Conservation (phyloP, 2,888 invertebrate species). For the Baronia brevicornis region DNA sequence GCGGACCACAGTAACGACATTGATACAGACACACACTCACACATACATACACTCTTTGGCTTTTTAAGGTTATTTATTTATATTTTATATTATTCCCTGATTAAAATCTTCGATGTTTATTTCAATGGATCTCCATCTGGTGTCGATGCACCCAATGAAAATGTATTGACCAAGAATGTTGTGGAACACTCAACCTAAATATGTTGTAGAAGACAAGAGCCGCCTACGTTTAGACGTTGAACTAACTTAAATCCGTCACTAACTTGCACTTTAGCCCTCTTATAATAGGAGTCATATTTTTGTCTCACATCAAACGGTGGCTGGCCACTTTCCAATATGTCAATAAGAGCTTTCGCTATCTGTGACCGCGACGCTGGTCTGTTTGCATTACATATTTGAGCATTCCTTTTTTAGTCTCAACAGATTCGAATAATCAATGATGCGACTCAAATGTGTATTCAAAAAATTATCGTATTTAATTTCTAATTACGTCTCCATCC, state of each 20-base stretch:
- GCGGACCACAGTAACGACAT: no score
- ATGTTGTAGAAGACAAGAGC: constrained; percentile 51
- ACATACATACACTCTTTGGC: no score
- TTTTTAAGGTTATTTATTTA: no score
- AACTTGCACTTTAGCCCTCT: constrained; percentile 22
- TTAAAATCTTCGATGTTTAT: no score
- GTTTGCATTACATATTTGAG: constrained; percentile 61
- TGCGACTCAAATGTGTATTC: no score
- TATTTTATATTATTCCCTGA: no score
- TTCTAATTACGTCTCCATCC: no score
- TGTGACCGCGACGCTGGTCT: constrained; percentile 55
- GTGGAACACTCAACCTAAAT: constrained; percentile 56
- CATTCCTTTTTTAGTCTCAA: constrained; percentile 38
- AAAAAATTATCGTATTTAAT: no score
- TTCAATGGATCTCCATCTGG: no score
- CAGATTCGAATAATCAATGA: no score
- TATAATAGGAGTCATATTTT: constrained; percentile 30
- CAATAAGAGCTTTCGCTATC: constrained; percentile 74
- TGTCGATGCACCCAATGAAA: constrained; percentile 20
- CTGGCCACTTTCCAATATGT: constrained; percentile 68
- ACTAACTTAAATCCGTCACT: constrained; percentile 15
- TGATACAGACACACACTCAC: no score
- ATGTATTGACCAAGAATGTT: constrained; percentile 34
- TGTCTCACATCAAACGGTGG: constrained; percentile 24
- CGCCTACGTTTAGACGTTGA: constrained; percentile 40